Evolutionary conservation across 2,113 vertebrate genomes (phyloP), one percentile per base, ranked within the genome.

Genomic region (Empidonax traillii): DNA sequence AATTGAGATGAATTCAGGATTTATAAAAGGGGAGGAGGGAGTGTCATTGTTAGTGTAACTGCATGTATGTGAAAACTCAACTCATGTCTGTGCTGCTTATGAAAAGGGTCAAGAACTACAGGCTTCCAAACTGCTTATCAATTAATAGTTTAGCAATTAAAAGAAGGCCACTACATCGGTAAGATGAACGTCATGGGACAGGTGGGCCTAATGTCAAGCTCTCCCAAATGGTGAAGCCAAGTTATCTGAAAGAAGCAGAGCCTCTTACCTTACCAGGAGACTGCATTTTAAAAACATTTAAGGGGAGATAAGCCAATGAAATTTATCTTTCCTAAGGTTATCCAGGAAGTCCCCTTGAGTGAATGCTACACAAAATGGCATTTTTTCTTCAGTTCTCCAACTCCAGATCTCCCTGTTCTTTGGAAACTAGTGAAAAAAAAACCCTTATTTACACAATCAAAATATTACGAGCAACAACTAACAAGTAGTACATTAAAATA

Each of bases 311-410:
- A 51, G 9, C 28, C 20, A 86, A 59, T 47, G 3, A 73, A 76
- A 80, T 46, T 56, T 3, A 68, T 61, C 9, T 51, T 83, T 82
- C 25, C 4, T 5, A 46, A 47, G 33, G 5, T 31, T 74, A 76
- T 63, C 6, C 19, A 51, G 28, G 30, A 88, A 79, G 10, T 46
- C 8, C 58, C 5, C 8, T 49, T 5, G 6, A 22, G 23, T 22
- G 10, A 52, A 21, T 35, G 22, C 7, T n/a, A 55, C 9, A 47
- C 9, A 82, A 72, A 74, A 39, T 21, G 2, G 2, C 0, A 0
- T 4, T 27, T 8, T 62, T 55, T 75, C 41, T 68, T 4, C 27
- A 43, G 65, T 69, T 81, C 18, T 39, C 18, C 68, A 89, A 55
- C 4, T 14, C 55, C 15, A 65, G 35, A 77, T 3, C 11, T 63